A percentile compares a stretch with the other conserved stretches of the same genome.
Evolutionary conservation across 2,797 vertebrate genomes (phyloP).

Genomic region (Florisuga fusca): DNA sequence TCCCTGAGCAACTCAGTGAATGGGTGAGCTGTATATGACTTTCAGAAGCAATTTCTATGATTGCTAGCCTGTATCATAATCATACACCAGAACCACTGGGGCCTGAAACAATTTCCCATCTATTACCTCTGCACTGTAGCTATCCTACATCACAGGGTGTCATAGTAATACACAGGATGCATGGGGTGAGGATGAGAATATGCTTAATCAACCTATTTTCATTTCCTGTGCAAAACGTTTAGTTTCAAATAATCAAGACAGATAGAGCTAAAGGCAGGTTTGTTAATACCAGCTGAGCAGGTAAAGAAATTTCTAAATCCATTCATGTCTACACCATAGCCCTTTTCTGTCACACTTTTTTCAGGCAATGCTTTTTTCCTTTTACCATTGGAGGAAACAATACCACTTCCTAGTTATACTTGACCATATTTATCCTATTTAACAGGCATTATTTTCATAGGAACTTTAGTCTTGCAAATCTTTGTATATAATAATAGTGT

Average conservation of each 20-base stretch:
- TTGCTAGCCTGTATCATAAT: conserved; percentile 35
- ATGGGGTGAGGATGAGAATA: background rate
- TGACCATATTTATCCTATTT: background rate
- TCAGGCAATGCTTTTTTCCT: background rate
- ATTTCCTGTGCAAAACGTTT: conserved; percentile 16
- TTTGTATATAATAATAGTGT: background rate
- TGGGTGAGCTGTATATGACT: conserved; percentile 1
- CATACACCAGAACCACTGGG: background rate
- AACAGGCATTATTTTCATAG: background rate
- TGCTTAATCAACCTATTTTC: conserved; percentile 41
- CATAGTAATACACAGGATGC: background rate
- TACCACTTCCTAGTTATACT: background rate
- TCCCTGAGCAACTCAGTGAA: background rate
- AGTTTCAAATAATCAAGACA: background rate
- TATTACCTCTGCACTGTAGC: conserved; percentile 5
- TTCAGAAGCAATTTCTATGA: conserved; percentile 50
- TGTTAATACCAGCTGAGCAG: background rate
- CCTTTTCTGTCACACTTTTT: background rate
- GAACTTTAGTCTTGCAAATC: background rate
- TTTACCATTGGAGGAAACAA: background rate
- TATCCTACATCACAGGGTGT: background rate
- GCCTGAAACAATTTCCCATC: conserved; percentile 46
- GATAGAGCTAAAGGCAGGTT: background rate
- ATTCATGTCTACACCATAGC: background rate
- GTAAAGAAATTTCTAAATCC: background rate